Base-by-base conservation (phyloP, 2,888 invertebrate species). In the Seladonia tumulorum region DNA sequence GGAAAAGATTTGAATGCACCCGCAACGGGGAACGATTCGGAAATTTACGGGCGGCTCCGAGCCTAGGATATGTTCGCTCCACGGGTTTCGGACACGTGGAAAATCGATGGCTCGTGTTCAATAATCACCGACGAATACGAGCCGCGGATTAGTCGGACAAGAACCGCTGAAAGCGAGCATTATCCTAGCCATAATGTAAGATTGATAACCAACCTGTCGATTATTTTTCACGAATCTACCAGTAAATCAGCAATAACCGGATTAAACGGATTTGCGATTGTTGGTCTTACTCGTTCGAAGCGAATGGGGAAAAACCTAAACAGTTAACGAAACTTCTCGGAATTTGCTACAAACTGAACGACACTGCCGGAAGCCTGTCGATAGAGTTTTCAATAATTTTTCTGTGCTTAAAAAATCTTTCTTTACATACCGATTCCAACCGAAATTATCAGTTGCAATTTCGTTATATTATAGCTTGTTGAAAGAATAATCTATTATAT, bases 41-140 rank as follows among this genome's bases (percentile, higher is more conserved):
- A 79, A 75, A 79, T 79, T 80, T 79, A 85, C 79, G 79, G 63
- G 63, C 71, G 79, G 29, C 35, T 49, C 14, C 39, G 22, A 45
- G n/a, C 29, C 29, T 47, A 39, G 63, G 39, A 70, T 76, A 75
- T 47, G 73, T 45, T 16, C 57, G 45, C n/a, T 25, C 39, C 72
- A 16, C 22, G 29, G 22, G 47, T 53, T 66, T 81, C 63, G 18
- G 63, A 29, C n/a, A 39, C n/a, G 68, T 68, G 76, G 80, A 63
- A 78, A 81, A 88, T 82, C 83, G 73, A 87, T 78, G 71, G 47
- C 70, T 47, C 66, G 70, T 73, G 66, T 25, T 22, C 73, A 76
- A 76, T 75, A 73, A 85, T 81, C 78, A 53, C 42, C 77, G 82
- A 57, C 60, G 60, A 73, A 76, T 73, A 53, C 49, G n/a, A 88